Base-by-base conservation (phyloP, 1,140 invertebrate genomes). In the Sipha flava region DNA sequence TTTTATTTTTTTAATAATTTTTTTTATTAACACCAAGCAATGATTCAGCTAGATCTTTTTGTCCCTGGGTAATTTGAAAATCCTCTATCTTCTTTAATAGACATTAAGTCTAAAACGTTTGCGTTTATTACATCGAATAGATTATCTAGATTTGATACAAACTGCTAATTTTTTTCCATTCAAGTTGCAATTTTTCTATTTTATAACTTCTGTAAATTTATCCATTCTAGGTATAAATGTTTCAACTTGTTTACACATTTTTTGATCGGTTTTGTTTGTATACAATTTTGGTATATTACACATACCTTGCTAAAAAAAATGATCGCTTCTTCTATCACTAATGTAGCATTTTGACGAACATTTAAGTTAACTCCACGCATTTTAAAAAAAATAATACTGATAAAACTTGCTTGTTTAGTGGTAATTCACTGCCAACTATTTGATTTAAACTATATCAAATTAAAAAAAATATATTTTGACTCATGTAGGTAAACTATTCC, bases 71-170 rank as follows among this genome's bases (percentile, higher is more conserved):
- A 79, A 82, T n/a, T 45, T 34, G 82, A 80, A 59, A 82, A 82
- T 40, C 26, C 52, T 66, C 77, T 82, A 68, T 82, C 82, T 66
- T 82, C 82, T 64, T 73, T 31, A n/a, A 57, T 73, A 79, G 64
- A 52, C 12, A 82, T 82, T 59, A 81, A 23, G 43, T 81, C 70
- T 16, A 83, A 70, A 75, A 82, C 72, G 70, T 83, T 79, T 80
- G 80, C 81, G 80, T 83, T 80, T 59, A 81, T 40, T 62, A 83
- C 80, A 81, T 83, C 82, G 80, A 83, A 83, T 70, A 83, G 81
- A 80, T 82, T 79, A 16, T 83, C 64, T 40, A 82, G 37, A n/a
- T 75, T 81, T 54, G 77, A 40, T 43, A 79, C 31, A 83, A 80
- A 82, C 73, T 80, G 21, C 7, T 52, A 59, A 54, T 81, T 66